Percentiles rank a stretch among this genome's conserved stretches.
phyloP scores from a whole-genome alignment of 92 coral and sea anemone genomes.

The Chrysogorgia sp. region DNA sequence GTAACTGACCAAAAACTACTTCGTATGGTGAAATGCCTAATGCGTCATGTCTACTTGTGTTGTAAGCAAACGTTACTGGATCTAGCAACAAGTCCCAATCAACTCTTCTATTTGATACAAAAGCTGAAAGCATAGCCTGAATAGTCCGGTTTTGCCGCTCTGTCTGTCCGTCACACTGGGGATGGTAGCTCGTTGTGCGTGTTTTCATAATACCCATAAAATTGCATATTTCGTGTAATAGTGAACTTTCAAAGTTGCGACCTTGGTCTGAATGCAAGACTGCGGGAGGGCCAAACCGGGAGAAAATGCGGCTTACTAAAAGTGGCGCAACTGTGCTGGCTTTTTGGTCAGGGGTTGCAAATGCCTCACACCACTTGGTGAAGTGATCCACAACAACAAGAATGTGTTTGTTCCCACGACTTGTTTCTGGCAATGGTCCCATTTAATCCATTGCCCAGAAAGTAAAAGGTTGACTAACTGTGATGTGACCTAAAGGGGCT shows the following conservation, averaged over 20 bases:
- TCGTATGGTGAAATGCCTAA: conserved; percentile 18
- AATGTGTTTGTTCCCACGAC: too few species aligned
- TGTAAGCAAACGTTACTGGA: too few species aligned
- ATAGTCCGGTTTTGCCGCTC: neutral
- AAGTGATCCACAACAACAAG: too few species aligned
- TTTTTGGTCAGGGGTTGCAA: too few species aligned
- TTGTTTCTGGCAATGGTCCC: too few species aligned
- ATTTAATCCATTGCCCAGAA: conserved; percentile 51
- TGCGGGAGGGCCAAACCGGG: conserved; percentile 40
- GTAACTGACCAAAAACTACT: conserved; percentile 16
- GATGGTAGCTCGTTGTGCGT: conserved; percentile 26
- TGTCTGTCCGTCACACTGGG: conserved; percentile 27
- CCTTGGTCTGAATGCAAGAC: conserved; percentile 49
- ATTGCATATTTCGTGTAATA: conserved; percentile 8
- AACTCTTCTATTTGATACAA: neutral
- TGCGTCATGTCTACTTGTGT: too few species aligned
- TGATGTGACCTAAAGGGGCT: too few species aligned
- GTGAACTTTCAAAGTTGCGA: neutral
- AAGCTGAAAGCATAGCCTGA: conserved; percentile 9
- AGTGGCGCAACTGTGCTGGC: too few species aligned
- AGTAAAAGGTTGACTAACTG: conserved; percentile 43
- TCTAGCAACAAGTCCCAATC: conserved; percentile 22
- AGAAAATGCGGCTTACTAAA: conserved; percentile 19
- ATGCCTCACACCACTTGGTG: too few species aligned
- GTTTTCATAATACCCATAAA: conserved; percentile 24